Conservation (phyloP, 2,888 invertebrate species). For the Drosophila suboccidentalis region DNA sequence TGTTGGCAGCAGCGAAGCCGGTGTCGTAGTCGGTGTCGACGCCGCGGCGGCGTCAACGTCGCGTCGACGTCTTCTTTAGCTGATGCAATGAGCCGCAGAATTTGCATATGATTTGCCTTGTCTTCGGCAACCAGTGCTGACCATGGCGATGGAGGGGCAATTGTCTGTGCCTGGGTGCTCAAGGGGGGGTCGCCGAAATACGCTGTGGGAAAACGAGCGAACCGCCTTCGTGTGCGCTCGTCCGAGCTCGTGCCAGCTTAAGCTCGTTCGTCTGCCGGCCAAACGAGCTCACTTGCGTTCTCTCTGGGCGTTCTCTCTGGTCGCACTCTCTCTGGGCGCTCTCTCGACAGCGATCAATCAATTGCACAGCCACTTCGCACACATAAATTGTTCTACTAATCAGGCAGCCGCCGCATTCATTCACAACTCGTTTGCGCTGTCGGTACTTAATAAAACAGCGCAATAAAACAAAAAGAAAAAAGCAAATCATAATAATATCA, state of each 20-base stretch:
- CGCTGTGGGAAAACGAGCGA: conserved; percentile 47
- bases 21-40: neutral
- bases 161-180: conserved; percentile 3
- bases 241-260: conserved; percentile 14
- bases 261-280: conserved; percentile 11
- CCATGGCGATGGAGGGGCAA: conserved; percentile 6
- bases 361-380: conserved; percentile 35
- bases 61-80: conserved; percentile 56
- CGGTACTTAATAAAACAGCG: conserved; percentile 19
- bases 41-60: neutral
- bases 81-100: conserved; percentile 73
- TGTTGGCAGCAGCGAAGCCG: conserved; percentile 34
- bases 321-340: neutral
- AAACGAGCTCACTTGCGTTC: conserved; percentile 16
- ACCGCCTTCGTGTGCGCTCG: conserved; percentile 11
- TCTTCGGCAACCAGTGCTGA: conserved; percentile 38
- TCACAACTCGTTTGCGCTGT: conserved; percentile 75
- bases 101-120: conserved; percentile 73
- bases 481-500: conserved; percentile 9
- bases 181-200: conserved; percentile 12
- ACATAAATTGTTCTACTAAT: conserved; percentile 72
- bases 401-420: conserved; percentile 73
- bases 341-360: conserved; percentile 63
- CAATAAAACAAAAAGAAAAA: conserved; percentile 10
- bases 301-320: conserved; percentile 2